These are phyloP conservation scores for Chloropsis hardwickii DNA, from an alignment of 2,113 vertebrate species.

Conservation along the genomic window DNA sequence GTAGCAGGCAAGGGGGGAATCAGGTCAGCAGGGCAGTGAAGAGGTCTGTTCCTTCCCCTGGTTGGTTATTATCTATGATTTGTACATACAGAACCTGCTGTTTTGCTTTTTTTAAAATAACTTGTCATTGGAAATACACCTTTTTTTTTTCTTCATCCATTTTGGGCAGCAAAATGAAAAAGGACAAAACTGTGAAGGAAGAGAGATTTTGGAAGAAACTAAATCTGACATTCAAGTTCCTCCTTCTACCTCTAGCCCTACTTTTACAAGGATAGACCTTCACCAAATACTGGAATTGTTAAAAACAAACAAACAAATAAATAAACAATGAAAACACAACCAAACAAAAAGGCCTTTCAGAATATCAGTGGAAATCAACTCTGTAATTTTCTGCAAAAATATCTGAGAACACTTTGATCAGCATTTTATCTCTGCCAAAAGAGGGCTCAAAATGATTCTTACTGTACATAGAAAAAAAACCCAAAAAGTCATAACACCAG, in stretches of 20 bases:
- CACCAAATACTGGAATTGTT: background rate
- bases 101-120: background rate
- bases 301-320: background rate
- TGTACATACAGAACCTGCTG: background rate
- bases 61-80: background rate
- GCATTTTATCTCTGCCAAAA: background rate
- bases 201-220: background rate
- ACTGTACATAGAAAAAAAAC: background rate
- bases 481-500: background rate
- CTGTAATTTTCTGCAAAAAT: background rate
- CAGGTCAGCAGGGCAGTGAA: background rate
- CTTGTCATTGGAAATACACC: rapidly evolving
- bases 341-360: background rate
- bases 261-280: background rate
- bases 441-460: background rate
- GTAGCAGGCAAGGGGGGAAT: background rate
- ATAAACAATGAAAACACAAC: background rate
- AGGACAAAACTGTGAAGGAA: background rate
- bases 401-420: background rate
- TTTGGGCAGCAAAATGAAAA: background rate
- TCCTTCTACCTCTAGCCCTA: background rate
- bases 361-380: background rate
- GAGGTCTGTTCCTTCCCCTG: background rate
- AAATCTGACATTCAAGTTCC: background rate
- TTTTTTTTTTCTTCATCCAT: background rate